phyloP scores from a whole-genome alignment of 2,113 vertebrate species.

The Ammodytes marinus region DNA sequence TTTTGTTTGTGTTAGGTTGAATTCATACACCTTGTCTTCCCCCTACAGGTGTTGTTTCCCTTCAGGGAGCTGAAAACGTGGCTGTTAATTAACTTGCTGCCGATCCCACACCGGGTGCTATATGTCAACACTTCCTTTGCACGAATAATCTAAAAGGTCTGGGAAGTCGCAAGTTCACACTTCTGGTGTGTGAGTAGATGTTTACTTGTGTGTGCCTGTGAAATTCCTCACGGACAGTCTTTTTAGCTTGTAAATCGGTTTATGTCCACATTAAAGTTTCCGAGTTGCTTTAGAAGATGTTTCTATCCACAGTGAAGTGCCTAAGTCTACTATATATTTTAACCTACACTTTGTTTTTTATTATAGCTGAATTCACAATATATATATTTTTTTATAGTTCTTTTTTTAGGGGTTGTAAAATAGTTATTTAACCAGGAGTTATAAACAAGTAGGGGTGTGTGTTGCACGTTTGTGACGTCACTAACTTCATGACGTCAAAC shows the following conservation, averaged over 20 bases:
- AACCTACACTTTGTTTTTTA: no score
- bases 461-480: no score
- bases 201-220: constrained; percentile 1
- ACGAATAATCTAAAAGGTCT: constrained; percentile 69
- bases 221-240: no score
- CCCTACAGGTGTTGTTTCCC: constrained; percentile 65
- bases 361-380: no score
- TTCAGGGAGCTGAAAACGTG: constrained; percentile 57
- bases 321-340: background rate
- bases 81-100: constrained; percentile 74
- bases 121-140: constrained; percentile 79
- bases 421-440: no score
- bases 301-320: background rate
- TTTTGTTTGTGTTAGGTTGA: constrained; percentile 49
- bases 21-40: constrained; percentile 38
- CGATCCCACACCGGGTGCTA: constrained; percentile 51
- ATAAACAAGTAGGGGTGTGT: no score
- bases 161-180: constrained; percentile 76
- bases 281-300: background rate
- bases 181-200: constrained; percentile 19
- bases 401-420: no score
- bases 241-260: background rate
- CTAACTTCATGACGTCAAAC: no score
- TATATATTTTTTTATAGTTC: no score
- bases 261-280: background rate